Evolutionary conservation across 2,113 vertebrate species (phyloP).

Genomic region (Nanorana parkeri): DNA sequence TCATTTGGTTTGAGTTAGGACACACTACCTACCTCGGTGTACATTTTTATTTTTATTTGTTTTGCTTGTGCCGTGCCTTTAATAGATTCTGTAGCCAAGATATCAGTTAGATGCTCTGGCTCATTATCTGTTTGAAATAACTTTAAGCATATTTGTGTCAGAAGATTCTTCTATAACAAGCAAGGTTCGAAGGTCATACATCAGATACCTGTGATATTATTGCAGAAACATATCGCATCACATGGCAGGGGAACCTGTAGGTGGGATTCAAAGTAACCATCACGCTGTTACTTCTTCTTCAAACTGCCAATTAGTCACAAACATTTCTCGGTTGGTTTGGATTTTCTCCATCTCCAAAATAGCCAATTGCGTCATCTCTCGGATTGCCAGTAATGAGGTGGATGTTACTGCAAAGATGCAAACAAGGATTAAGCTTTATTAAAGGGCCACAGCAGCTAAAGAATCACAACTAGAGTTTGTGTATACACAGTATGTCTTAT

Average conservation of each 20-base stretch:
- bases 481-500: too few relatives aligned
- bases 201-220: neutral
- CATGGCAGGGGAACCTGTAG: neutral
- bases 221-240: neutral
- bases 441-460: too few relatives aligned
- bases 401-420: neutral
- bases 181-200: constrained; percentile 9
- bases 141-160: neutral
- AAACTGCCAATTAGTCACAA: constrained; percentile 34
- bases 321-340: neutral
- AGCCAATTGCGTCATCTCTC: neutral
- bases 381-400: neutral
- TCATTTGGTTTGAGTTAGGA: too few relatives aligned
- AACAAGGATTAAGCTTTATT: neutral
- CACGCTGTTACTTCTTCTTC: constrained; percentile 4
- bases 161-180: neutral
- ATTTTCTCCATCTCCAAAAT: constrained; percentile 18
- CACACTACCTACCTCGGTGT: too few relatives aligned
- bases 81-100: too few relatives aligned
- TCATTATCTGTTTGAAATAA: too few relatives aligned
- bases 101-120: too few relatives aligned
- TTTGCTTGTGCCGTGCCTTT: too few relatives aligned
- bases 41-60: too few relatives aligned
- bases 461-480: too few relatives aligned
- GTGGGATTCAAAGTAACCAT: constrained; percentile 9